phyloP scores from a whole-genome alignment of 2,888 invertebrate species.

The Netelia virgata region DNA sequence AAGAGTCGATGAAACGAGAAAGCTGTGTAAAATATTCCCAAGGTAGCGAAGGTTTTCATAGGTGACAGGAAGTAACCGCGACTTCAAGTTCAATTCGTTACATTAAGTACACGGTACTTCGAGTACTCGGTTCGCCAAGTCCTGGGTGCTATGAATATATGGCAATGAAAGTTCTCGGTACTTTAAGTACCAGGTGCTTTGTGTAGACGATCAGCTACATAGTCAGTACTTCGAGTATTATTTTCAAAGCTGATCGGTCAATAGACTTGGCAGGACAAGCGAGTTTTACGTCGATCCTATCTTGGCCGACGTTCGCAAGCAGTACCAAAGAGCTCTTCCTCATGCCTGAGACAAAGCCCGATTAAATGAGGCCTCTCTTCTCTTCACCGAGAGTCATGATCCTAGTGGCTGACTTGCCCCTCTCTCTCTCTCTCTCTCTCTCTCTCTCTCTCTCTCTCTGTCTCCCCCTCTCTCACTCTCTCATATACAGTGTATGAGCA shows the following conservation, averaged over 20 bases:
- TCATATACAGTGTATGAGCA: constrained; percentile 11
- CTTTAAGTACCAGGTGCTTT: constrained; percentile 9
- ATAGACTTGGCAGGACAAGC: background rate
- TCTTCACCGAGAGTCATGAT: constrained; percentile 56
- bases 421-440: constrained; percentile 46
- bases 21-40: too few species aligned
- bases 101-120: too few species aligned
- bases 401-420: constrained; percentile 45
- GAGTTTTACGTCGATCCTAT: constrained; percentile 50
- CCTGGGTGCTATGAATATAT: too few species aligned
- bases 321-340: constrained; percentile 53
- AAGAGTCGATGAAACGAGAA: too few species aligned
- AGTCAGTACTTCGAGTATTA: background rate
- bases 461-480: constrained; percentile 14
- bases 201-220: constrained; percentile 5
- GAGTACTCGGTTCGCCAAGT: too few species aligned
- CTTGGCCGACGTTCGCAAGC: constrained; percentile 32
- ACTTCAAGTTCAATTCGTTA: background rate
- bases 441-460: constrained; percentile 24
- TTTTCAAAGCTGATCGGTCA: background rate
- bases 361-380: constrained; percentile 57
- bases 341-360: constrained; percentile 57
- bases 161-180: constrained; percentile 3
- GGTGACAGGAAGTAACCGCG: background rate
- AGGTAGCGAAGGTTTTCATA: too few species aligned